These are phyloP conservation scores for Holothuria scabra DNA, from an alignment of 53 echinoderm and acorn worm species.

Conservation along the genomic window DNA sequence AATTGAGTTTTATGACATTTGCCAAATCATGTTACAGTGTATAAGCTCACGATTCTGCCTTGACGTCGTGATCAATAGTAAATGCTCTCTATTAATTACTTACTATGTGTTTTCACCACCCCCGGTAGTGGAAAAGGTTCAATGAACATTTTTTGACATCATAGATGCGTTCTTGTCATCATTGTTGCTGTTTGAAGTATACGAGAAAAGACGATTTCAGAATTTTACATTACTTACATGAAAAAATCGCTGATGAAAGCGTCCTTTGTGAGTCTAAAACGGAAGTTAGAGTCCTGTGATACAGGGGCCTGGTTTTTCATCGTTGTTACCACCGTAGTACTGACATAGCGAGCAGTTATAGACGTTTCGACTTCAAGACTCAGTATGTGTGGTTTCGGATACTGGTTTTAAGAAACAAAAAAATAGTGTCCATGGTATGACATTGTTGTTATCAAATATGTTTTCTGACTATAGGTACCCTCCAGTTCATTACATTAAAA, in stretches of 20 bases:
- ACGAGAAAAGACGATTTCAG: not conserved
- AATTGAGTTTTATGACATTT: too few species aligned
- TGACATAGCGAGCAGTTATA: conserved; percentile 66
- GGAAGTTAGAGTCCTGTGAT: conserved; percentile 56
- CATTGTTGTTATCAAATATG: not conserved
- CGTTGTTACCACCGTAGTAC: conserved; percentile 52
- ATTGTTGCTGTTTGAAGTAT: too few species aligned
- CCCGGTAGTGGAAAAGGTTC: too few species aligned
- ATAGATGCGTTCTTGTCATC: too few species aligned
- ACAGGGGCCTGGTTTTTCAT: conserved; percentile 43
- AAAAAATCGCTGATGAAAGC: conserved; percentile 68
- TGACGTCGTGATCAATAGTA: too few species aligned
- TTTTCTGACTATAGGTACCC: too few species aligned
- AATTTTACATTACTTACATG: conserved; percentile 56
- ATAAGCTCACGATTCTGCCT: too few species aligned
- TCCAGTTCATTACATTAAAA: too few species aligned
- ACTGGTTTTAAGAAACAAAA: not conserved
- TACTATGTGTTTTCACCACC: too few species aligned
- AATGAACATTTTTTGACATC: too few species aligned
- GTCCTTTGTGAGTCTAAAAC: conserved; percentile 58
- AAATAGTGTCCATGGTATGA: not conserved
- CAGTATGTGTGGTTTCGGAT: conserved; percentile 9
- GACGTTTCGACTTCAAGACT: conserved; percentile 60
- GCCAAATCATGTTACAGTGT: too few species aligned
- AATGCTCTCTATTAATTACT: too few species aligned